Base-by-base conservation (phyloP, 92 coral and sea anemone genomes). In the Nematostella vectensis region DNA sequence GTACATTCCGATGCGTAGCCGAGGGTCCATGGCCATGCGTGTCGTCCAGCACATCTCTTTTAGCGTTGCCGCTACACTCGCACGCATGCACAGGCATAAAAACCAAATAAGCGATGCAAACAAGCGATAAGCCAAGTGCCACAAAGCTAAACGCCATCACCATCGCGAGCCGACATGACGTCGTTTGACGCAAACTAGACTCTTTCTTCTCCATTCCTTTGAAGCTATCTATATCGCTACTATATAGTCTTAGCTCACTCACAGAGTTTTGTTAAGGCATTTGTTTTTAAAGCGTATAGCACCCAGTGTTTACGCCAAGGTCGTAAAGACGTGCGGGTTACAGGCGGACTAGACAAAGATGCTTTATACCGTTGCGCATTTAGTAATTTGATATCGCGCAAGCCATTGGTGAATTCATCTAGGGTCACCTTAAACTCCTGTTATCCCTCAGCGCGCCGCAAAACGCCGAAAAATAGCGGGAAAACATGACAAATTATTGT, bases 41-140 rank as follows among this genome's bases (percentile, higher is more conserved):
- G n/a, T n/a, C n/a, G n/a, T 15, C 40, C 40, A 33, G 15, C 40
- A 33, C 15, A 33, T 6, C 40, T 15, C 15, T 6, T 33, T 6
- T 33, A 33, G 6, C 8, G 15, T 33, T 15, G 6, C 8, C 8
- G 8, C 15, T 42, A 52, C 72, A 66, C 19, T 44, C 63, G 29
- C 72, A 66, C 13, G 55, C 57, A 55, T 54, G 72, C 4, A 20
- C 33, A 19, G 36, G 54, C 16, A 55, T 17, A 8, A 66, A 44
- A 15, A 66, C 25, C 11, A 66, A 52, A 55, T 66, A 56, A 1
- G 31, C 72, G 9, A 66, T 25, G 33, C 72, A 66, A n/a, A 66
- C 54, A 11, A 55, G 19, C 11, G 72, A 66, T 11, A 66, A 50
- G 17, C 72, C 16, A 16, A 55, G 45, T 3, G 72, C 23, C 15